phyloP scores from a whole-genome alignment of 2,113 vertebrate genomes.

The Boulengerochromis microlepis region DNA sequence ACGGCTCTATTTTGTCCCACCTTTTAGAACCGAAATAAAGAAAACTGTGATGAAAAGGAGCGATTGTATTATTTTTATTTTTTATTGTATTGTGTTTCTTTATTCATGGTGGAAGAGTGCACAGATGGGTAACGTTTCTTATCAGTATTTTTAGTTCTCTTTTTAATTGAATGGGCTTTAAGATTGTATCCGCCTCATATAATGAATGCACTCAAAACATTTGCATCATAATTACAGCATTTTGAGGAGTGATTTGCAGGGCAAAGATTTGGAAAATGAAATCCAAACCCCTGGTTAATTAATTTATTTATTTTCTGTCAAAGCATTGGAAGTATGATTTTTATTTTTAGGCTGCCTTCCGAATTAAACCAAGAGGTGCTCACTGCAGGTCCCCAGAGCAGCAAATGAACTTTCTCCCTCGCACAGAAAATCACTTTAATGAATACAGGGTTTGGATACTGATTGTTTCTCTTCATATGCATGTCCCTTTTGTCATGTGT shows the following conservation, averaged over 20 bases:
- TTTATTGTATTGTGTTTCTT: not conserved
- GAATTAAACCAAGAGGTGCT: not conserved
- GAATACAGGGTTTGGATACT: not conserved
- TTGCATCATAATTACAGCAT: conserved; percentile 25
- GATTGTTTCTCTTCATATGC: not conserved
- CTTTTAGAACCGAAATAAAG: conserved; percentile 30
- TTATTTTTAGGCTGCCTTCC: not conserved
- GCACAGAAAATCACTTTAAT: not conserved
- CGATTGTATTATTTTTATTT: not conserved
- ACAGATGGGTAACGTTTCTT: not conserved
- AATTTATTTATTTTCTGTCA: not conserved
- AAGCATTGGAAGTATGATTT: not conserved
- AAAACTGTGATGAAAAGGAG: not conserved
- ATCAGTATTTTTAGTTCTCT: not conserved
- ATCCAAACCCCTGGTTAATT: not conserved
- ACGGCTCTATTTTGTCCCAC: not conserved
- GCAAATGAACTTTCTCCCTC: not conserved
- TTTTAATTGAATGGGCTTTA: not conserved
- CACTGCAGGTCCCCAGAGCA: not conserved
- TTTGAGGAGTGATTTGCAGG: not conserved
- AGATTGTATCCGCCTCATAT: not conserved
- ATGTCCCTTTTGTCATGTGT: not conserved
- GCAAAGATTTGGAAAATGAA: not conserved
- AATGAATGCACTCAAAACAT: not conserved
- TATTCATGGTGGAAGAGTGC: not conserved